Evolutionary conservation across 2,113 vertebrate genomes (phyloP), one percentile per base, ranked within the genome.

Genomic region (Trematomus loennbergii): DNA sequence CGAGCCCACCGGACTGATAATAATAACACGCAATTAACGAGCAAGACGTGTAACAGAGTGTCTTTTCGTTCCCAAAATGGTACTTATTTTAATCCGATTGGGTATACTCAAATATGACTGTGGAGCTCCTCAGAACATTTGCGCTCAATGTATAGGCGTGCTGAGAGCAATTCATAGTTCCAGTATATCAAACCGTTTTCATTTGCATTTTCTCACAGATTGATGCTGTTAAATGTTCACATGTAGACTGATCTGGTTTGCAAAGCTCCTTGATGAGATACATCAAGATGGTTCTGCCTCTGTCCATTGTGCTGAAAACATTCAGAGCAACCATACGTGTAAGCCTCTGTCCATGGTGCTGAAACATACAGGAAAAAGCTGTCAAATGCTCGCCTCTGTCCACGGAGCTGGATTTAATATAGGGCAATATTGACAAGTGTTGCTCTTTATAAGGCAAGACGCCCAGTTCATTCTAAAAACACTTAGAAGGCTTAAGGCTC

Each of bases 11-110:
- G 71, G 77, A 80, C 60, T 84, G 84, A 83, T 92, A 82, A 88
- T 86, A 86, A 90, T 88, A 91, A 91, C 83, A 86, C 20, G 71
- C 83, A 91, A 92, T 94, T 93, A 93, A 91, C 49, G 52, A 81
- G 84, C 63, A 89, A 83, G 87, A 85, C 79, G 72, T 86, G 75
- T 84, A 89, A 88, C 83, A 80, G 83, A 72, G 83, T 86, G 82
- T 77, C 84, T 75, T 69, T 68, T 57, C n/a, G 3, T 54, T 86
- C 80, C 61, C 71, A 63, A 77, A 88, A 83, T 73, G 60, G 59
- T 77, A 81, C 75, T 81, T 79, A 83, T 84, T 75, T 75, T 45
- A 79, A 43, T 70, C 57, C 70, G 36, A 83, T 74, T 79, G 68
- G 72, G 77, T 62, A 69, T 78, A 46, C 77, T 88, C 75, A 81